Base-by-base conservation (phyloP, 2,888 invertebrate genomes). In the Cylloceria caligata region DNA sequence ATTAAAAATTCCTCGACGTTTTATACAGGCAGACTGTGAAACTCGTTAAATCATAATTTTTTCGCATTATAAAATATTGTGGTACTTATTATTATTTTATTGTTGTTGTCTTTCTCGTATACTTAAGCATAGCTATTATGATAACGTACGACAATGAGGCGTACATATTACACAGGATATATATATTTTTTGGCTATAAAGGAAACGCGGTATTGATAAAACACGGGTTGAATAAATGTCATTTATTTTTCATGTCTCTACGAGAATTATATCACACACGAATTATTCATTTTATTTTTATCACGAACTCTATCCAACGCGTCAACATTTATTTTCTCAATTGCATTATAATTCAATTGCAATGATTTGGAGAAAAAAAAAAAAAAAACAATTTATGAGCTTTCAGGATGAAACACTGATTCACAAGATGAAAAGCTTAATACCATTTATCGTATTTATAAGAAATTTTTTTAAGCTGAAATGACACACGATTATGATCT, bases 341-440 rank as follows among this genome's bases (percentile, higher is more conserved):
- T n/a, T 34, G 39, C 47, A 30, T 34, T 45, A 30, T 16, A 30
- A 45, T 36, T 73, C 27, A 36, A 39, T 73, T 30, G 24, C 24
- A 45, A 52, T 60, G n/a, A 47, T 11, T n/a, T 7, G 27, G 60
- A 47, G 62, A 24, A 9, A 30, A 30, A 30, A 5, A 5, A 30
- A 30, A 30, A 30, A 30, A 16, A 45, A 16, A 34, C 21, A 55
- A 16, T 62, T 45, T 34, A 9, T 34, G 34, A 60, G 47, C n/a
- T 62, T 60, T 62, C 60, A 62, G 72, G 60, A 49, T 24, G n/a
- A 47, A 45, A 72, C 21, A 13, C 60, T 62, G 60, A 47, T 47
- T 34, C 11, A 47, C 21, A 47, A 21, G 36, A 36, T 60, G 60
- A 62, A 0, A 30, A 60, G 47, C 47, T 13, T 62, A 34, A 24